These are phyloP conservation scores for Ligdia adustata DNA, from an alignment of 2,888 invertebrate genomes.

Conservation along the genomic window DNA sequence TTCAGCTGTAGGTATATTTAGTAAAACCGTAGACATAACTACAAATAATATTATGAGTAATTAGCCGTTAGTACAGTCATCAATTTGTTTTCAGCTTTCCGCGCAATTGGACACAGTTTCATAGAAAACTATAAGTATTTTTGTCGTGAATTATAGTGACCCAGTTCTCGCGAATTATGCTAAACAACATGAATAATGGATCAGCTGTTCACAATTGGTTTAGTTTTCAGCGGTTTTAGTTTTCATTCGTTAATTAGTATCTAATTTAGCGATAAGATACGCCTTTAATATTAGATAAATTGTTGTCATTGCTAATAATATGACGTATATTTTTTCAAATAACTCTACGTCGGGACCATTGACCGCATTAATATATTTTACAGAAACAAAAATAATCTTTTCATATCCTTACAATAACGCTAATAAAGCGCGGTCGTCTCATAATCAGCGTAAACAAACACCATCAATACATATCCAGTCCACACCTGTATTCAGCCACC, in stretches of 20 bases:
- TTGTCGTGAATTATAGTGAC: slow-evolving; percentile 44
- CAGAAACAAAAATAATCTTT: slow-evolving; percentile 1
- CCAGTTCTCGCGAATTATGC: slow-evolving; percentile 43
- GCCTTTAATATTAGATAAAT: too few relatives aligned
- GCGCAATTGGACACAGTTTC: slow-evolving; percentile 42
- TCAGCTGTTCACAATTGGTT: slow-evolving; percentile 31
- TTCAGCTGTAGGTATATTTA: too few relatives aligned
- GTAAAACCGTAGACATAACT: not conserved
- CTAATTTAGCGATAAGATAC: too few relatives aligned
- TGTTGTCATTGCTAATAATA: too few relatives aligned
- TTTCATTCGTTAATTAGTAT: too few relatives aligned
- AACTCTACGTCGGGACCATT: too few relatives aligned
- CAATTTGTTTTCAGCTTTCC: slow-evolving; percentile 43
- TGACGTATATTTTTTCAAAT: too few relatives aligned
- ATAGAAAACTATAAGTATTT: slow-evolving; percentile 37
- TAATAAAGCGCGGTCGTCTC: slow-evolving; percentile 32
- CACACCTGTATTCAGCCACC: slow-evolving; percentile 29
- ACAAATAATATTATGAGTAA: slow-evolving; percentile 12
- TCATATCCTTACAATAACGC: too few relatives aligned
- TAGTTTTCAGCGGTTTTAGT: slow-evolving; percentile 32
- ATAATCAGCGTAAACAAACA: slow-evolving; percentile 53
- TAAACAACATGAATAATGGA: slow-evolving; percentile 39
- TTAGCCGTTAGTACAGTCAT: slow-evolving; percentile 33
- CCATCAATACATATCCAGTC: slow-evolving; percentile 44
- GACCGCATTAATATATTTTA: too few relatives aligned